A percentile compares a stretch with the other conserved stretches of the same genome.
phyloP scores from a whole-genome alignment of 2,888 invertebrate genomes.

The Nemotelus nigrinus region DNA sequence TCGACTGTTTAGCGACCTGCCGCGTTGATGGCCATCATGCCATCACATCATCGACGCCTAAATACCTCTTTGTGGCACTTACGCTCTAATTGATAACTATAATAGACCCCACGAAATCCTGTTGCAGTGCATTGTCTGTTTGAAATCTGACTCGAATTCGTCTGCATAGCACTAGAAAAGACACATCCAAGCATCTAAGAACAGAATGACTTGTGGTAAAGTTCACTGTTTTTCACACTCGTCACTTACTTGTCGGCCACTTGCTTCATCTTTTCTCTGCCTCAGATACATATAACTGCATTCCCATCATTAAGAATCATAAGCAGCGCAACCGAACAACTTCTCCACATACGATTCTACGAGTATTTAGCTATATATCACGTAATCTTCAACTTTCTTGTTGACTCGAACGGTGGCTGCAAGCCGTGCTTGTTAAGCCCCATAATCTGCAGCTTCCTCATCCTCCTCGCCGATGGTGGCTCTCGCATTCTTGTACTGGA shows the following conservation, averaged over 20 bases:
- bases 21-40: slow-evolving; percentile 29
- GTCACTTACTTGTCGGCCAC: background rate
- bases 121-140: background rate
- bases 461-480: slow-evolving; percentile 18
- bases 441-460: slow-evolving; percentile 18
- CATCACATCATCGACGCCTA: slow-evolving; percentile 12
- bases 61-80: slow-evolving; percentile 28
- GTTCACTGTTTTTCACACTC: background rate
- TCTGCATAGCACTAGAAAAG: slow-evolving; percentile 10
- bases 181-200: slow-evolving; percentile 1
- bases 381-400: slow-evolving; percentile 5
- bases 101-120: slow-evolving; percentile 42
- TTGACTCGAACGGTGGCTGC: slow-evolving; percentile 38
- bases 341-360: background rate
- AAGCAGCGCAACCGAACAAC: background rate
- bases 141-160: slow-evolving; percentile 7
- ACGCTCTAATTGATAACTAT: slow-evolving; percentile 44
- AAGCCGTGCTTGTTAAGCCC: slow-evolving; percentile 11
- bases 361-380: background rate
- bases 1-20: slow-evolving; percentile 34
- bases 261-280: background rate
- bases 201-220: slow-evolving; percentile 4
- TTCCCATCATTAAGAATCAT: slow-evolving; percentile 31
- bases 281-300: background rate
- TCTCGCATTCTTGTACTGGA: background rate